phyloP scores from a whole-genome alignment of 1,140 invertebrate species.

The Zaprionus inermis region DNA sequence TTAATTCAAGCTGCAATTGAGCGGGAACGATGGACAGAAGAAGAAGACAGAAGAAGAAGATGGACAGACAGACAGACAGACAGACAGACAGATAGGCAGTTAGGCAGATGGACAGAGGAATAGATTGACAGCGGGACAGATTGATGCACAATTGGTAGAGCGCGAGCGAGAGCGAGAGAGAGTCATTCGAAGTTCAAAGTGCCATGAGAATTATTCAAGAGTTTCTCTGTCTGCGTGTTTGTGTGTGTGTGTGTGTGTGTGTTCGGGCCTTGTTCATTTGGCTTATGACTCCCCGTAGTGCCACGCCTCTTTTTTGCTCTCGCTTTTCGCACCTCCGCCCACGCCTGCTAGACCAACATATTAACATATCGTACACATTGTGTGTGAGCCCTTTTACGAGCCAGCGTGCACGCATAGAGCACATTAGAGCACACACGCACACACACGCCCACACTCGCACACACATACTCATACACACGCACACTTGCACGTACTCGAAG shows the following conservation, averaged over 20 bases:
- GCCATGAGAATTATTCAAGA: neutral
- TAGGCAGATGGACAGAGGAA: neutral
- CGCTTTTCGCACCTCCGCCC: constrained; percentile 29
- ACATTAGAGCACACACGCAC: constrained; percentile 31
- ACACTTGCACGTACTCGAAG: constrained; percentile 46
- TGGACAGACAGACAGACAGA: constrained; percentile 2
- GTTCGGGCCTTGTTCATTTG: constrained; percentile 29
- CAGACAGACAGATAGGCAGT: neutral
- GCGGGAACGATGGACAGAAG: neutral
- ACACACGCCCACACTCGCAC: neutral
- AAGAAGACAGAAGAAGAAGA: too few species aligned
- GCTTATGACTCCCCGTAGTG: constrained; percentile 30
- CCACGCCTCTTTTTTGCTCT: constrained; percentile 39
- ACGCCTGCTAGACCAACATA: neutral
- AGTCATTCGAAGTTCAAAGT: neutral
- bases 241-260: neutral
- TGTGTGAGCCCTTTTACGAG: constrained; percentile 64
- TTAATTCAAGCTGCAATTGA: neutral
- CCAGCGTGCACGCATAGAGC: constrained; percentile 41
- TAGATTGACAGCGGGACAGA: neutral
- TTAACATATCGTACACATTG: constrained; percentile 4
- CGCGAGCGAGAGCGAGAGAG: too few species aligned
- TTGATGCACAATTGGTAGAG: neutral
- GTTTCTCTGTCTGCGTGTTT: neutral
- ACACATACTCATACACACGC: constrained; percentile 7